Evolutionary conservation across 2,888 invertebrate species (phyloP).

Genomic region (Halictus quadricinctus): DNA sequence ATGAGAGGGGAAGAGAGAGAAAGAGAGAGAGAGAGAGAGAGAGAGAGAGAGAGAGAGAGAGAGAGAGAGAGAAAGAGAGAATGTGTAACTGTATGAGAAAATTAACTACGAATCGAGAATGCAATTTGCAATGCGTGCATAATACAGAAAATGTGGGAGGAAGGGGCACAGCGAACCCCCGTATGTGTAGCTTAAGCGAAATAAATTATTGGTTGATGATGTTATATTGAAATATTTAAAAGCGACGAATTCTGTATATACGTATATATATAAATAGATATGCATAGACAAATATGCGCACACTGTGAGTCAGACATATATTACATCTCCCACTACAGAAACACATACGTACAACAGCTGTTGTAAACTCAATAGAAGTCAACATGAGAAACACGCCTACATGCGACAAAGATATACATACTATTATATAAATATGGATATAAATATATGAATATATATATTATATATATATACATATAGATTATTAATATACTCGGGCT

Average conservation of each 20-base stretch:
- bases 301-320: slow-evolving; percentile 36
- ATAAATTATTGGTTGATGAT: slow-evolving; percentile 81
- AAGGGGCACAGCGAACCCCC: slow-evolving; percentile 30
- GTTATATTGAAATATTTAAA: slow-evolving; percentile 80
- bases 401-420: slow-evolving; percentile 59
- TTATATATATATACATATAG: slow-evolving; percentile 55
- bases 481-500: slow-evolving; percentile 74
- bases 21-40: background rate
- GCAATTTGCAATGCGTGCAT: slow-evolving; percentile 55
- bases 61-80: background rate
- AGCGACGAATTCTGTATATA: slow-evolving; percentile 77
- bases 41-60: background rate
- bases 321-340: background rate
- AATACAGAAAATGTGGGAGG: slow-evolving; percentile 58
- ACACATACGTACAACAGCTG: slow-evolving; percentile 6
- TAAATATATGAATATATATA: slow-evolving; percentile 54
- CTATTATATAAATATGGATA: slow-evolving; percentile 58
- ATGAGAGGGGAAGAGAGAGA: background rate
- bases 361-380: slow-evolving; percentile 32
- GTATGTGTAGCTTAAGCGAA: slow-evolving; percentile 75
- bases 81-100: slow-evolving; percentile 5
- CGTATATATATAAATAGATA: slow-evolving; percentile 69
- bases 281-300: slow-evolving; percentile 50
- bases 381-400: slow-evolving; percentile 51
- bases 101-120: slow-evolving; percentile 37